These are phyloP conservation scores for Boleophthalmus pectinirostris DNA, from an alignment of 2,113 vertebrate genomes.

Conservation along the genomic window DNA sequence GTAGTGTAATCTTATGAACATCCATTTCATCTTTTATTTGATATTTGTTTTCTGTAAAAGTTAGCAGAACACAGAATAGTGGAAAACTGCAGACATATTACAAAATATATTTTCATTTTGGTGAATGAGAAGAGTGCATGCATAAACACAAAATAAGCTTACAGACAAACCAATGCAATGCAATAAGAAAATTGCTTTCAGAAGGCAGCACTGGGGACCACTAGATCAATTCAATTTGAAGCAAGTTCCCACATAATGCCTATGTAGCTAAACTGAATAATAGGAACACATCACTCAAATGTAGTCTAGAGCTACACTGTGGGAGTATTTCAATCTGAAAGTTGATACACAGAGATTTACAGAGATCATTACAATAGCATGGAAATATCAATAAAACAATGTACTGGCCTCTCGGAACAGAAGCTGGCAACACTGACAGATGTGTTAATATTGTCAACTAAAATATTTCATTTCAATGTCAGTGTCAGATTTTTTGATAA, in stretches of 20 bases:
- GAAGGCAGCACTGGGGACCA: not conserved
- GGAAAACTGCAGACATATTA: not conserved
- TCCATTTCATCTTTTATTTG: slow-evolving; percentile 40
- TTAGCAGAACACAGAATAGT: not conserved
- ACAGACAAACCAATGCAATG: not conserved
- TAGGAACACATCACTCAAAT: not conserved
- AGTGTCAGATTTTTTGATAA: too few relatives aligned
- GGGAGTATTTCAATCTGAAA: not conserved
- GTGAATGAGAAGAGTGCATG: not conserved
- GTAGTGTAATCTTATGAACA: not conserved
- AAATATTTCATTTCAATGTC: too few relatives aligned
- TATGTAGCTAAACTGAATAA: not conserved
- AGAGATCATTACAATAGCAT: not conserved
- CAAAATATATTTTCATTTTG: not conserved
- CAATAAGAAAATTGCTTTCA: slow-evolving; percentile 2
- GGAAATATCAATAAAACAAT: not conserved
- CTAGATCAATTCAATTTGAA: not conserved
- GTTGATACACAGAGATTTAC: not conserved
- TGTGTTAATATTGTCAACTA: not conserved
- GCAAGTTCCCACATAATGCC: not conserved
- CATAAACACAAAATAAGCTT: not conserved
- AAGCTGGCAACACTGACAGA: not conserved
- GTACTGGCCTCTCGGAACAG: not conserved
- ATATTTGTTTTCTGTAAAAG: slow-evolving; percentile 27
- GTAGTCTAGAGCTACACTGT: not conserved